Evolutionary conservation across 1,140 invertebrate species (phyloP), one percentile per base, ranked within the genome.

Genomic region (Orius laevigatus): DNA sequence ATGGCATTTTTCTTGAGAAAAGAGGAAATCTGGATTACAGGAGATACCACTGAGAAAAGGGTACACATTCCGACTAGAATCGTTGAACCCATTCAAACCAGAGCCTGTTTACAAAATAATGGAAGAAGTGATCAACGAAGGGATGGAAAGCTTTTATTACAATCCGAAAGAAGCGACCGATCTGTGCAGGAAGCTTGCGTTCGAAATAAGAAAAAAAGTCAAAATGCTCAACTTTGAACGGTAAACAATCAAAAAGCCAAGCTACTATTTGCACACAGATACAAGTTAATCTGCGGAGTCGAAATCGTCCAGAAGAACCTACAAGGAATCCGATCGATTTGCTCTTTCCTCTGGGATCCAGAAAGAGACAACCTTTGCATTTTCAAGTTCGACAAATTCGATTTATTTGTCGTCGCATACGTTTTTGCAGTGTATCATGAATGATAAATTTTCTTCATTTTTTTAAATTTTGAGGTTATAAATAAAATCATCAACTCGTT

Each of bases 341-440:
- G 43, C 20, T 46, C 43, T 3, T 51, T 51, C 25, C 19, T 51
- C 12, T 51, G 49, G 49, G 49, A 51, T 31, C 49, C 43, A 16
- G 16, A 46, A 33, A 46, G 49, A 33, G 49, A 51, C 33, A 33
- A 51, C 12, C 46, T 46, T 14, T 12, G 16, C 4, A n/a, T 34
- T 14, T 51, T 46, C 18, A 44, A 40, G n/a, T 51, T 46, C 31
- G 41, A 51, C 20, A 51, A 51, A 18, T 51, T 46, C 33, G 43
- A 51, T 19, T 41, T 51, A 34, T 10, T 51, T 15, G 44, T 35
- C n/a, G 40, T 42, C 5, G 49, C 43, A n/a, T 51, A 51, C 16
- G 43, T 51, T n/a, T 51, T 51, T 46, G 49, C 43, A n/a, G 35
- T 51, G 16, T 51, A 51, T 14, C 42, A 40, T n/a, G 49, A 51